phyloP scores from a whole-genome alignment of 1,140 invertebrate species.

The Zaprionus kolodkinae region DNA sequence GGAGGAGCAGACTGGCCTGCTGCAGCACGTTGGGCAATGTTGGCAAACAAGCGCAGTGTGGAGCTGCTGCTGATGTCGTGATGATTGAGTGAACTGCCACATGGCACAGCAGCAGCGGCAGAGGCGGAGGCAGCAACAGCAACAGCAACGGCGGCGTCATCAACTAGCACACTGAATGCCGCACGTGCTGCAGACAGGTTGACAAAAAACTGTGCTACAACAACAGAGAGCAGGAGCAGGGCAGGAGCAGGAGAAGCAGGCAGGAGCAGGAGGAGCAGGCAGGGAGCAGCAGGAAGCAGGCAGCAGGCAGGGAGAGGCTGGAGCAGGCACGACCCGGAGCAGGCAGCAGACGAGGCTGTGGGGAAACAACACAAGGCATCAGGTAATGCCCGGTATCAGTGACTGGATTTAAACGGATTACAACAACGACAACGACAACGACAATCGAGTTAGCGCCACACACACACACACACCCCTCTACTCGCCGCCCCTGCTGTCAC shows the following conservation, averaged over 20 bases:
- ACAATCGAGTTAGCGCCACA: slow-evolving; percentile 78
- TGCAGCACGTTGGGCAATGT: slow-evolving; percentile 54
- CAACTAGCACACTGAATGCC: slow-evolving; percentile 33
- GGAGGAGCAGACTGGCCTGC: not conserved
- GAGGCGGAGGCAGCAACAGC: slow-evolving; percentile 2
- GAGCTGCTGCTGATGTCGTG: slow-evolving; percentile 54
- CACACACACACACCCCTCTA: slow-evolving; percentile 34
- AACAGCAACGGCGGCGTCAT: slow-evolving; percentile 11
- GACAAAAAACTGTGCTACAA: slow-evolving; percentile 74
- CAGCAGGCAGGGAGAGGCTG: not conserved
- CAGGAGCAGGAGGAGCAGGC: not conserved
- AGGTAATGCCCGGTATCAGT: slow-evolving; percentile 78
- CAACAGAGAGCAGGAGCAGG: slow-evolving; percentile 22
- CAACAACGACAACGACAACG: slow-evolving; percentile 68
- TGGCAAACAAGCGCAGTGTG: slow-evolving; percentile 72
- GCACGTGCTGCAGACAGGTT: slow-evolving; percentile 81
- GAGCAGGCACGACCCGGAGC: not conserved
- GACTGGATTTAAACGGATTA: slow-evolving; percentile 82
- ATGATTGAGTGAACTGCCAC: slow-evolving; percentile 83
- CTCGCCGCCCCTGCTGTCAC: slow-evolving; percentile 8
- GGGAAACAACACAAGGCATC: slow-evolving; percentile 33
- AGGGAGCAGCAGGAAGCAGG: slow-evolving; percentile 17
- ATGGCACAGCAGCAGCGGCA: slow-evolving; percentile 47
- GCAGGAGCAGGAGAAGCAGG: not conserved
- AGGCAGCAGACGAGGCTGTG: not conserved